Percentiles rank a stretch among this genome's conserved stretches.
Evolutionary conservation across 1,140 invertebrate species (phyloP).

Genomic region (Drosophila asahinai): DNA sequence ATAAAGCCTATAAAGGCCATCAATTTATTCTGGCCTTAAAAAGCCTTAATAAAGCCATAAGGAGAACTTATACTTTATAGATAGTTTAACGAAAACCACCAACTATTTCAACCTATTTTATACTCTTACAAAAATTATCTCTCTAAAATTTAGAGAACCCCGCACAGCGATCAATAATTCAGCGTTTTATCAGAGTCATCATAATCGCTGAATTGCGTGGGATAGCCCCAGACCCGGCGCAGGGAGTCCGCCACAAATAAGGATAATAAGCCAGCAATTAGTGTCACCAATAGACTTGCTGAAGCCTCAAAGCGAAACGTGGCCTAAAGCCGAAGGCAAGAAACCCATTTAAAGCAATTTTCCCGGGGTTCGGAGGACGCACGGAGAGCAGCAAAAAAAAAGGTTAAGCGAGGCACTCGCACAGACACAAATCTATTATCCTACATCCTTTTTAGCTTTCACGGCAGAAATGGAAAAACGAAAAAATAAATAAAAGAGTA

Average conservation of each 20-base stretch:
- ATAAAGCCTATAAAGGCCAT: not conserved
- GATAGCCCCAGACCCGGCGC: slow-evolving; percentile 3
- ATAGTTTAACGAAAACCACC: not conserved
- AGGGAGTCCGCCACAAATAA: slow-evolving; percentile 23
- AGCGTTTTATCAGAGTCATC: slow-evolving; percentile 52
- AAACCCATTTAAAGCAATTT: slow-evolving; percentile 60
- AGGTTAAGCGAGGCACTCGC: slow-evolving; percentile 36
- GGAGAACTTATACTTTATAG: not conserved
- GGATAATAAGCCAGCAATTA: slow-evolving; percentile 79
- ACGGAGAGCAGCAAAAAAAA: slow-evolving; percentile 23
- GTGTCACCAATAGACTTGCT: slow-evolving; percentile 69
- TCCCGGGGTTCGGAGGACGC: not conserved
- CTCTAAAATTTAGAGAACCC: not conserved
- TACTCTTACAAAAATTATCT: not conserved
- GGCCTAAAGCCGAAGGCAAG: slow-evolving; percentile 33
- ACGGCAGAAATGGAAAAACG: slow-evolving; percentile 59
- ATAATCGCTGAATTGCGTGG: slow-evolving; percentile 74
- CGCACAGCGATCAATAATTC: slow-evolving; percentile 16
- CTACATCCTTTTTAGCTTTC: slow-evolving; percentile 27
- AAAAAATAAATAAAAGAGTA: not conserved
- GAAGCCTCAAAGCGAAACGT: slow-evolving; percentile 38
- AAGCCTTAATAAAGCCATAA: not conserved
- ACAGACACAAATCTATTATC: slow-evolving; percentile 46
- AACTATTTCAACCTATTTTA: not conserved
- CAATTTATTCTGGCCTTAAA: not conserved